These are phyloP conservation scores for Drosophila mettleri DNA, from an alignment of 2,888 invertebrate genomes.

Conservation along the genomic window DNA sequence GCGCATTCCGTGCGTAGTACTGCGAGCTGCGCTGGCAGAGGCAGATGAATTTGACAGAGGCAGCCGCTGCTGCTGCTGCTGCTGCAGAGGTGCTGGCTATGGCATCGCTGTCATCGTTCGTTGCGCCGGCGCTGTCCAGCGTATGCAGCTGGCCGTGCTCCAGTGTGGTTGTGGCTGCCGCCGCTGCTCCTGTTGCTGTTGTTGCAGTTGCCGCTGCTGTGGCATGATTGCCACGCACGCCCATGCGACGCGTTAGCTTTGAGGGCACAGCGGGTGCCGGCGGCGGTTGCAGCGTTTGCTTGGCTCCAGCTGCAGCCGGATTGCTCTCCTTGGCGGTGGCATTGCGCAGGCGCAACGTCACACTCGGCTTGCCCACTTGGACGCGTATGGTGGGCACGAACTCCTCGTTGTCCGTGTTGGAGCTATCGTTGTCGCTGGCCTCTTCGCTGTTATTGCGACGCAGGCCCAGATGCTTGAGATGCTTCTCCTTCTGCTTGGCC, in stretches of 20 bases:
- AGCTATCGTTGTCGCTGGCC: conserved; percentile 80
- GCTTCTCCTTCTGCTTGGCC: conserved; percentile 87
- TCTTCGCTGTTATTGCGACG: conserved; percentile 78
- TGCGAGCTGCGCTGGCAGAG: conserved; percentile 86
- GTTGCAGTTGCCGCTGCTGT: not conserved
- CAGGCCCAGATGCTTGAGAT: conserved; percentile 86
- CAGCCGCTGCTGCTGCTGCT: conserved; percentile 16
- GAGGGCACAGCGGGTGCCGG: conserved; percentile 14
- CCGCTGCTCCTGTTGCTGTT: not conserved
- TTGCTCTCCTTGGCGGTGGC: conserved; percentile 39
- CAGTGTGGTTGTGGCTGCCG: conserved; percentile 34
- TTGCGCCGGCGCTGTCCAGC: conserved; percentile 55
- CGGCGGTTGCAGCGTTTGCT: not conserved
- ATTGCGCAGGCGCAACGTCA: conserved; percentile 82
- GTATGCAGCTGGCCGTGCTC: conserved; percentile 51
- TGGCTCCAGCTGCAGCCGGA: not conserved
- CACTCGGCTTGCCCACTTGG: conserved; percentile 83
- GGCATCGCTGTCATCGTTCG: conserved; percentile 20
- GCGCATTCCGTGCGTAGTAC: conserved; percentile 86
- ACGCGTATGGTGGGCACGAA: conserved; percentile 83
- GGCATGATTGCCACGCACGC: conserved; percentile 15
- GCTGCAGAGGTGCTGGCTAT: conserved; percentile 48
- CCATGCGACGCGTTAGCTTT: conserved; percentile 42
- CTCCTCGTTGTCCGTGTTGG: conserved; percentile 84
- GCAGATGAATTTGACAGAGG: conserved; percentile 82